Percentiles rank a stretch among this genome's conserved stretches.
Conservation (phyloP, 2,888 invertebrate species). For the Hypomecis punctinalis region DNA sequence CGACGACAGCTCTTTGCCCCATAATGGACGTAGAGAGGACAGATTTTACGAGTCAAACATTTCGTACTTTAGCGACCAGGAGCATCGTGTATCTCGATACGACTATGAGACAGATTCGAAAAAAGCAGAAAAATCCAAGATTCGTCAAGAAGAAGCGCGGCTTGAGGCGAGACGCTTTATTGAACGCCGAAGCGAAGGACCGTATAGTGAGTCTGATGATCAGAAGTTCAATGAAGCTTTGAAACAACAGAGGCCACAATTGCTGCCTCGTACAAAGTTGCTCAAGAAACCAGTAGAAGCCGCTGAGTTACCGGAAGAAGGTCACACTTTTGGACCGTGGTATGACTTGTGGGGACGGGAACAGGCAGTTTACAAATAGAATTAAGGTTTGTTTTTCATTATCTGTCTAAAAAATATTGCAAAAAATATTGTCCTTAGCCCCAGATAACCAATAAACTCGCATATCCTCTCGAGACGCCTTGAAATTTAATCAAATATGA, state of each 20-base stretch:
- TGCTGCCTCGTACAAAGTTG: slow-evolving; percentile 89
- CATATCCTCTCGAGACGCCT: too few relatives aligned
- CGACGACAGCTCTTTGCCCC: slow-evolving; percentile 76
- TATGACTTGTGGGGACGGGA: slow-evolving; percentile 94
- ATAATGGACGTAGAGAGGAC: slow-evolving; percentile 75
- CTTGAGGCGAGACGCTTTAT: slow-evolving; percentile 73
- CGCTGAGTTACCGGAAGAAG: slow-evolving; percentile 82
- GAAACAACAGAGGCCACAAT: slow-evolving; percentile 82
- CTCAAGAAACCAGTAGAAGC: slow-evolving; percentile 84
- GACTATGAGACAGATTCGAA: slow-evolving; percentile 83
- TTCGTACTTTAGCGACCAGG: slow-evolving; percentile 79
- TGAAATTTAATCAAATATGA: too few relatives aligned
- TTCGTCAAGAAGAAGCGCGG: slow-evolving; percentile 79
- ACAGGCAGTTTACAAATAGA: slow-evolving; percentile 86
- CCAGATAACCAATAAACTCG: too few relatives aligned
- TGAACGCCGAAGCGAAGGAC: slow-evolving; percentile 74
- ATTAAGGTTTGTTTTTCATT: slow-evolving; percentile 57
- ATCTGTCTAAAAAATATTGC: too few relatives aligned
- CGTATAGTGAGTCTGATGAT: slow-evolving; percentile 82
- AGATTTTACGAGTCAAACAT: slow-evolving; percentile 79
- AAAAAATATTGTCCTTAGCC: too few relatives aligned
- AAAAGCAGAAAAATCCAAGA: slow-evolving; percentile 81
- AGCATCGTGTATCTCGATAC: slow-evolving; percentile 71
- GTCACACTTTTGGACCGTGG: slow-evolving; percentile 94
- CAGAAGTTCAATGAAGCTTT: slow-evolving; percentile 83